Base-by-base conservation (phyloP, 1,140 invertebrate species). In the Macrosteles quadrilineatus region DNA sequence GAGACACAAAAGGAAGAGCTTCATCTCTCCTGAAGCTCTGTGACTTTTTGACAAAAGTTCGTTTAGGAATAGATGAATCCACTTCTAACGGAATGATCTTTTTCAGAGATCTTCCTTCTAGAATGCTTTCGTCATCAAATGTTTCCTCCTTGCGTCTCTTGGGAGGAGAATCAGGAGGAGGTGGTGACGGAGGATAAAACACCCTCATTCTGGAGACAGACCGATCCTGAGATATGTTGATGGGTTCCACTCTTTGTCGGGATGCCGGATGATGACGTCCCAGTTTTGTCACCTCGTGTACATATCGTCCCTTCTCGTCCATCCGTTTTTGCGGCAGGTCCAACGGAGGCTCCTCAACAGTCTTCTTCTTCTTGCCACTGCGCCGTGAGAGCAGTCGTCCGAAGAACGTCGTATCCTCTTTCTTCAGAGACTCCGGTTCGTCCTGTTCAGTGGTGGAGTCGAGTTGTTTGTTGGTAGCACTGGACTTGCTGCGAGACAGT, bases 401-500 rank as follows among this genome's bases (percentile, higher is more conserved):
- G 77, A 90, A 87, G 74, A 90, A 88, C 23, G 87, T 87, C 63
- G 83, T 82, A 69, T 88, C 85, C 75, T 82, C 83, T 76, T 85
- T 85, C 23, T 79, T 80, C 71, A 50, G 31, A 1, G 53, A 29
- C 25, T 74, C 72, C 59, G 69, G 23, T 73, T 85, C 83, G 71
- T 85, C 82, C 70, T 82, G 82, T 71, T 85, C 84, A 80, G 70
- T 63, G 63, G 77, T 79, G 21, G 73, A 76, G 62, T 77, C 72
- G 19, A 73, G 75, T 31, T 77, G 76, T 2, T 73, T 75, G 55
- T 78, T 78, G 25, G 76, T 77, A 6, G 78, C 80, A 70, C 78
- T 82, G n/a, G 79, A 81, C 21, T 73, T 76, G 73, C 80, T 81
- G 14, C 80, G 17, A 76, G 73, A 40, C 11, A 74, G 47, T 50